These are phyloP conservation scores for Drosophila baimaii DNA, from an alignment of 1,140 invertebrate species.

Conservation along the genomic window DNA sequence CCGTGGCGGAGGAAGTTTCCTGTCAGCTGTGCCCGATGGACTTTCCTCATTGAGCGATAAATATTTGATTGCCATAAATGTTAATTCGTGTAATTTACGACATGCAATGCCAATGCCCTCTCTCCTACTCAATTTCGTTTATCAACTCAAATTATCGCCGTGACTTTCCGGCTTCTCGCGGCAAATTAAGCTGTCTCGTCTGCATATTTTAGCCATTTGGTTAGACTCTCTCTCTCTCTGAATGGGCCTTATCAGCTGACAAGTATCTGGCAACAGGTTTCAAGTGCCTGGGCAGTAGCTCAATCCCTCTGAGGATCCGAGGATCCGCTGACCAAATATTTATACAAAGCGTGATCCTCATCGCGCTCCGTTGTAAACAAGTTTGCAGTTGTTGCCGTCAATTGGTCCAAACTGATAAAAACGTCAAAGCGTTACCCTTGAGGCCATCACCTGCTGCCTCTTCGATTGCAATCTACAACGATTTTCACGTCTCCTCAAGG, in stretches of 20 bases:
- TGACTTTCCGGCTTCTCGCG: constrained; percentile 1
- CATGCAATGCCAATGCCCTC: constrained; percentile 47
- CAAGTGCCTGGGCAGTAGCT: constrained; percentile 30
- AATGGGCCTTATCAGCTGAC: constrained; percentile 57
- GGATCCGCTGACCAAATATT: constrained; percentile 49
- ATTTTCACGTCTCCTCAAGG: constrained; percentile 62
- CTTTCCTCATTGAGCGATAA: constrained; percentile 61
- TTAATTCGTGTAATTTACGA: constrained; percentile 58
- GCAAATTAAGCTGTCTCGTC: constrained; percentile 52
- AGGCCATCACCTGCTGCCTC: constrained; percentile 61
- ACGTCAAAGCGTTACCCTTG: constrained; percentile 68
- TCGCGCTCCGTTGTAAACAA: constrained; percentile 45
- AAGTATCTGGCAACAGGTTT: constrained; percentile 58
- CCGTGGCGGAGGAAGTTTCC: constrained; percentile 20
- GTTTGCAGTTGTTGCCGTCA: constrained; percentile 52
- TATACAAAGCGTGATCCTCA: constrained; percentile 35
- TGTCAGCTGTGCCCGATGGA: constrained; percentile 44
- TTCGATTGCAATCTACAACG: constrained; percentile 68
- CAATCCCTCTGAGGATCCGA: constrained; percentile 1
- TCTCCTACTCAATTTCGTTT: constrained; percentile 23
- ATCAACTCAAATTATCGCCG: constrained; percentile 57
- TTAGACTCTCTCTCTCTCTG: constrained; percentile 35
- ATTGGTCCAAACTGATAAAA: constrained; percentile 71
- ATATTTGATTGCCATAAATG: constrained; percentile 65
- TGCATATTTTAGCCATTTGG: constrained; percentile 54